phyloP scores from a whole-genome alignment of 2,888 invertebrate genomes.

The Chelonus formosanus region DNA sequence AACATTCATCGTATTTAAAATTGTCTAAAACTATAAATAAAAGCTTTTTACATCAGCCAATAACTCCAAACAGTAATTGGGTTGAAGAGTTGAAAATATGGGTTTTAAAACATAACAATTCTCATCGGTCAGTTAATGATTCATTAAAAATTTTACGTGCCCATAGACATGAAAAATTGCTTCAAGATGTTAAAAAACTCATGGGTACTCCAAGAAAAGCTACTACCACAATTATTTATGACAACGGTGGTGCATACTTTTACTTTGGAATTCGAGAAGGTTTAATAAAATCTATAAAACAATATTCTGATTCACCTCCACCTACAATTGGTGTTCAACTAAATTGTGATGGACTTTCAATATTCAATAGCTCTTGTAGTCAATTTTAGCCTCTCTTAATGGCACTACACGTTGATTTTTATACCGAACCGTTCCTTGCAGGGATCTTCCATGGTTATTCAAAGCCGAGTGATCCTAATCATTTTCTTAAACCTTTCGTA shows the following conservation, averaged over 20 bases:
- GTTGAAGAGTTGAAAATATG: conserved; percentile 9
- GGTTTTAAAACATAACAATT: not conserved
- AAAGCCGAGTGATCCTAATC: conserved; percentile 21
- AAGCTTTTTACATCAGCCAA: too few relatives aligned
- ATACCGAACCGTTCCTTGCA: conserved; percentile 22
- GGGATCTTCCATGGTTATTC: conserved; percentile 18
- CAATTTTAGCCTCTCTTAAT: conserved; percentile 25
- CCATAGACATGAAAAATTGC: conserved; percentile 20
- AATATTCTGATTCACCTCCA: conserved; percentile 11
- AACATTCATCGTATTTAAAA: too few relatives aligned
- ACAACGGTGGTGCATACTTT: conserved; percentile 19
- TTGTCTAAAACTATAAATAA: too few relatives aligned
- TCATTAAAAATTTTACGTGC: not conserved
- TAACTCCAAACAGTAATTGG: too few relatives aligned
- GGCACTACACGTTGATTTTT: conserved; percentile 25
- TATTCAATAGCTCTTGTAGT: conserved; percentile 14
- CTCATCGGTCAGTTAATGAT: conserved; percentile 1
- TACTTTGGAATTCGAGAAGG: conserved; percentile 16
- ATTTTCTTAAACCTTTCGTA: conserved; percentile 22
- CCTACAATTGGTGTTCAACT: conserved; percentile 14
- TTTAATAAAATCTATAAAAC: conserved; percentile 12
- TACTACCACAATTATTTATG: conserved; percentile 2
- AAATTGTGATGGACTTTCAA: conserved; percentile 25
- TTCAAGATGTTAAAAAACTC: conserved; percentile 16
- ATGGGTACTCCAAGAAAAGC: conserved; percentile 23